These are phyloP conservation scores for Geophilus truncorum DNA, from an alignment of 2,888 invertebrate species.

Conservation along the genomic window DNA sequence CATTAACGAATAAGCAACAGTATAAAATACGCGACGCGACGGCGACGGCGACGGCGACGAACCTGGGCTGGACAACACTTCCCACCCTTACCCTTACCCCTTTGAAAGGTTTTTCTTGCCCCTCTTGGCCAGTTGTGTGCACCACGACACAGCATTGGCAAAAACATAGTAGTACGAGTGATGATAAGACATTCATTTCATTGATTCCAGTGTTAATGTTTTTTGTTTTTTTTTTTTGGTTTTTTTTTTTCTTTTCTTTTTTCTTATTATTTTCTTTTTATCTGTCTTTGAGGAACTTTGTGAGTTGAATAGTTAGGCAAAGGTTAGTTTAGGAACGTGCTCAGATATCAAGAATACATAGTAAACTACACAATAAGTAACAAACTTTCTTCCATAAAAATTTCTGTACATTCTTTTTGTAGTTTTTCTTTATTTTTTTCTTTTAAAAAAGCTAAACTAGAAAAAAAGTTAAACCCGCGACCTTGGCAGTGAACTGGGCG, in stretches of 20 bases:
- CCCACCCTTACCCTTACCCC: not conserved
- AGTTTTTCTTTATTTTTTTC: not conserved
- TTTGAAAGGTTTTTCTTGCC: not conserved
- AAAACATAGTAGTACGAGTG: not conserved
- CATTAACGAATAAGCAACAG: not conserved
- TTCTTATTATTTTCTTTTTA: not conserved
- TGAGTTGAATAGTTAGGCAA: constrained; percentile 29
- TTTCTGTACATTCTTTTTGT: constrained; percentile 25
- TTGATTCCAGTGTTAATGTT: not conserved
- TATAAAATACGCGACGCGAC: not conserved
- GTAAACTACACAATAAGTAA: constrained; percentile 30
- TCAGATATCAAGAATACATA: constrained; percentile 26
- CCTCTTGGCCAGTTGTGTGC: not conserved
- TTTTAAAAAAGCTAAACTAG: not conserved
- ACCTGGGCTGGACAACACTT: not conserved
- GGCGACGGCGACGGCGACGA: not conserved
- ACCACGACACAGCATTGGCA: not conserved
- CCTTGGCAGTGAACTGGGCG: constrained; percentile 35
- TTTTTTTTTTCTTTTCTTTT: not conserved
- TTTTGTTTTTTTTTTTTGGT: not conserved
- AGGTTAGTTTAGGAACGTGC: constrained; percentile 28
- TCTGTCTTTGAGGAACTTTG: constrained; percentile 30
- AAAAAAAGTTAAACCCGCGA: constrained; percentile 33
- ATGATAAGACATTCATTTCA: not conserved
- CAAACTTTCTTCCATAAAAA: constrained; percentile 29